phyloP scores from a whole-genome alignment of 2,113 vertebrate genomes.

The Micronycteris hirsuta region DNA sequence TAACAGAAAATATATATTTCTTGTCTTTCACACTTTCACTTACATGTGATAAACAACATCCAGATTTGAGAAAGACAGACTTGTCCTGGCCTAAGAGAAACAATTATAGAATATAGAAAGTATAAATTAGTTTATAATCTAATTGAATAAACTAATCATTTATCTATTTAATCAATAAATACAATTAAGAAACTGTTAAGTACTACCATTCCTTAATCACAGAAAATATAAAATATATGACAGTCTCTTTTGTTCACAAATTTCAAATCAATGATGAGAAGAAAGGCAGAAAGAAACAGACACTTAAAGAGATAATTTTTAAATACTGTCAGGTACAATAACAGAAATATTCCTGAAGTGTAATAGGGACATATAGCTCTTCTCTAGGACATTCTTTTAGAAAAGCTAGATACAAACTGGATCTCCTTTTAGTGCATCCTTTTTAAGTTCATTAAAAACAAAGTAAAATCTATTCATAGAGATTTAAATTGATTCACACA shows the following conservation, averaged over 20 bases:
- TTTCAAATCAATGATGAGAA: background rate
- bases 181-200: background rate
- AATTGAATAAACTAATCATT: background rate
- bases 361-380: background rate
- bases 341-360: background rate
- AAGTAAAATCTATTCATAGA: conserved; percentile 50
- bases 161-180: background rate
- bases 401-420: background rate
- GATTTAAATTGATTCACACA: conserved; percentile 59
- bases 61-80: background rate
- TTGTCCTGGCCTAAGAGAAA: background rate
- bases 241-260: background rate
- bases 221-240: background rate
- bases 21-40: background rate
- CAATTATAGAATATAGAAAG: background rate
- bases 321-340: background rate
- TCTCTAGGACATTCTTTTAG: background rate
- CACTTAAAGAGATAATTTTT: background rate
- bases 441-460: conserved; percentile 53
- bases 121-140: background rate
- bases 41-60: background rate
- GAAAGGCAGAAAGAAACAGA: background rate
- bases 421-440: background rate
- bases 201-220: background rate
- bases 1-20: background rate